phyloP scores from a whole-genome alignment of 2,113 vertebrate species.

The Scortum barcoo region DNA sequence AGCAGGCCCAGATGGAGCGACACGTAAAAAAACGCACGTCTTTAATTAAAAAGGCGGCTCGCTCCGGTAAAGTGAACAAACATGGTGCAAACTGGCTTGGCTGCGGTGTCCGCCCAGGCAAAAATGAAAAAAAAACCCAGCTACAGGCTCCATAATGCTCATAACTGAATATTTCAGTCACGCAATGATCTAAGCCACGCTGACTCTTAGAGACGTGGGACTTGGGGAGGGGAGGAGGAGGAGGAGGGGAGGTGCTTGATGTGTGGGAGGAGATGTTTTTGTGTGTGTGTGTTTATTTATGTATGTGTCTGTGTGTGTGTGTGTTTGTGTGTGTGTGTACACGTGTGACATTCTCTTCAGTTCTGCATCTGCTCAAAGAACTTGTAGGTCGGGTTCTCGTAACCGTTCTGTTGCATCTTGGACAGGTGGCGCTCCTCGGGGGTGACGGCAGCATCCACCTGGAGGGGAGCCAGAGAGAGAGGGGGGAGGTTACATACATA shows the following conservation, averaged over 20 bases:
- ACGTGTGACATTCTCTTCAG: constrained; percentile 80
- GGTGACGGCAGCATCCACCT: constrained; percentile 97
- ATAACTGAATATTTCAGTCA: constrained; percentile 48
- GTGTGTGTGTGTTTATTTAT: background rate
- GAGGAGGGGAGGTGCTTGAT: constrained; percentile 18
- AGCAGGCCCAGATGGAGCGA: constrained; percentile 68
- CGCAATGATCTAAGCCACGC: constrained; percentile 45
- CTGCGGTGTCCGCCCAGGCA: constrained; percentile 31
- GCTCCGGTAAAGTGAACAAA: constrained; percentile 70
- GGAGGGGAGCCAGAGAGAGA: constrained; percentile 8
- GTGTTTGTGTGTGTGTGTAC: constrained; percentile 5
- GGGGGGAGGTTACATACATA: constrained; percentile 23
- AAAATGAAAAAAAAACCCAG: constrained; percentile 20
- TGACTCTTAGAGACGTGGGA: constrained; percentile 47
- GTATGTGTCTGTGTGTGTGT: constrained; percentile 10
- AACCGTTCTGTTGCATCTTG: constrained; percentile 99
- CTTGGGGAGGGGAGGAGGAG: background rate
- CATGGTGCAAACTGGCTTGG: constrained; percentile 55
- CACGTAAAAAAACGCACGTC: constrained; percentile 24
- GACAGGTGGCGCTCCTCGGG: constrained; percentile 98
- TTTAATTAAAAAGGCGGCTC: constrained; percentile 47
- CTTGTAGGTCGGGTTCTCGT: constrained; percentile 99
- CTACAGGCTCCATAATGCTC: constrained; percentile 41
- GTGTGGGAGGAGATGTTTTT: constrained; percentile 56
- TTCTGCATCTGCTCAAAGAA: constrained; percentile 99